Percentiles rank a stretch among this genome's conserved stretches.
These are phyloP conservation scores for Stomatorhinus ivindoensis DNA, from an alignment of 2,113 vertebrate species.

Conservation along the genomic window DNA sequence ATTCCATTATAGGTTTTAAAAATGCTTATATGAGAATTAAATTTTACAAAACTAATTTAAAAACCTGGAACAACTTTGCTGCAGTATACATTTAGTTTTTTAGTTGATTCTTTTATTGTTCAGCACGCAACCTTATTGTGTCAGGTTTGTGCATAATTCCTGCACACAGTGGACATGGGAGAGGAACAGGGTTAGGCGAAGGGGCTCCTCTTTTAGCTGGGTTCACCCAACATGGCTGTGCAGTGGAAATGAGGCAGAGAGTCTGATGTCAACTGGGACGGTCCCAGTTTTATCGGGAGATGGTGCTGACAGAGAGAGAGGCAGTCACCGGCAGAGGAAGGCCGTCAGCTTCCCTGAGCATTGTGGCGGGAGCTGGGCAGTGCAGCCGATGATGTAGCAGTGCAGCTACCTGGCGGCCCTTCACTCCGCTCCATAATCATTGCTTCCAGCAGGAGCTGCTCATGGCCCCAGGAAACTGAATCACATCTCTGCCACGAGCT, in stretches of 20 bases:
- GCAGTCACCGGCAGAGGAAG: background rate
- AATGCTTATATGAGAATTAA: background rate
- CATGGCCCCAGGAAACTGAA: slow-evolving; percentile 7
- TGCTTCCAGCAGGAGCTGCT: slow-evolving; percentile 17
- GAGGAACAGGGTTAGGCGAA: no score
- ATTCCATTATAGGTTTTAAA: background rate
- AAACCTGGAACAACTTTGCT: background rate
- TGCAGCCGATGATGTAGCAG: background rate
- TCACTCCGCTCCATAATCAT: slow-evolving; percentile 22
- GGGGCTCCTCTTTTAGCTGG: background rate
- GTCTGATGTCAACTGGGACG: background rate
- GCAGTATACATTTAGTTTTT: background rate
- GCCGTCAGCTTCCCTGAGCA: background rate
- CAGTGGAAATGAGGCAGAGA: background rate
- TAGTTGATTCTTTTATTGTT: background rate
- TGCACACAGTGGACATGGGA: background rate
- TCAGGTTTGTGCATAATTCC: background rate
- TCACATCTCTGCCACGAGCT: background rate
- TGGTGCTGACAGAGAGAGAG: background rate
- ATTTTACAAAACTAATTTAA: background rate
- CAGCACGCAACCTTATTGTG: background rate
- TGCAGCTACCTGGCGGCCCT: slow-evolving; percentile 7
- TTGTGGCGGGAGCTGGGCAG: background rate
- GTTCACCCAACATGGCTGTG: background rate
- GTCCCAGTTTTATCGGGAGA: background rate